Percentiles rank a stretch among this genome's conserved stretches.
phyloP scores from a whole-genome alignment of 1,140 invertebrate species.

The Apis florea region DNA sequence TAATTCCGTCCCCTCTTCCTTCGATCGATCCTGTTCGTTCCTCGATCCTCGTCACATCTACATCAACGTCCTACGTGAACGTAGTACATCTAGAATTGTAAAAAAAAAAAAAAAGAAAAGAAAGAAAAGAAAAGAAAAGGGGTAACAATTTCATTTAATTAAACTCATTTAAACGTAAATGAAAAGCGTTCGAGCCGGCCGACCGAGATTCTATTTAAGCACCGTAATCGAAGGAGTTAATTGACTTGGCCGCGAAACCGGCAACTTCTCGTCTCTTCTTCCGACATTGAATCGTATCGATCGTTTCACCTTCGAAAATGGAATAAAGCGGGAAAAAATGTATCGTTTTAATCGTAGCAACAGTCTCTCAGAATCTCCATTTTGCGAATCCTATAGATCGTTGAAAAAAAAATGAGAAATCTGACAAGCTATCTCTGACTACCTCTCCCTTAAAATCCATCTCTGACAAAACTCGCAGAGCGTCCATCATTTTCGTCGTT shows the following conservation, averaged over 20 bases:
- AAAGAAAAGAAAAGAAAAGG: background rate
- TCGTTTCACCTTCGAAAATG: background rate
- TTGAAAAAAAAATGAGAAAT: too few species aligned
- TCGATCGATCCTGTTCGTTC: too few species aligned
- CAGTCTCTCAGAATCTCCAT: background rate
- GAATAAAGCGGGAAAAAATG: background rate
- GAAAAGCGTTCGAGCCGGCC: background rate
- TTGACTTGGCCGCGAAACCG: background rate
- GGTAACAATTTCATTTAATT: conserved; percentile 34
- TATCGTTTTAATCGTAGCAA: background rate
- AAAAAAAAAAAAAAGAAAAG: too few species aligned
- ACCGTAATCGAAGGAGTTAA: conserved; percentile 20
- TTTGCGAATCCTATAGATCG: background rate
- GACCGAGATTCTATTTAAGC: conserved; percentile 3
- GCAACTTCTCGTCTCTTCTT: background rate
- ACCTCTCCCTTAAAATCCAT: too few species aligned
- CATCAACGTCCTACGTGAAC: background rate
- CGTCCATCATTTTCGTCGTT: too few species aligned
- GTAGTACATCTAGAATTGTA: background rate
- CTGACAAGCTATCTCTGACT: too few species aligned
- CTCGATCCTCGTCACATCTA: background rate
- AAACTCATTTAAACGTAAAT: conserved; percentile 8
- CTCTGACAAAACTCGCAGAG: too few species aligned
- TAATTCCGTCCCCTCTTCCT: too few species aligned
- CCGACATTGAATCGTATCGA: background rate